Evolutionary conservation across 2,797 vertebrate species (phyloP), one percentile per base, ranked within the genome.

Genomic region (Sylvia borin): DNA sequence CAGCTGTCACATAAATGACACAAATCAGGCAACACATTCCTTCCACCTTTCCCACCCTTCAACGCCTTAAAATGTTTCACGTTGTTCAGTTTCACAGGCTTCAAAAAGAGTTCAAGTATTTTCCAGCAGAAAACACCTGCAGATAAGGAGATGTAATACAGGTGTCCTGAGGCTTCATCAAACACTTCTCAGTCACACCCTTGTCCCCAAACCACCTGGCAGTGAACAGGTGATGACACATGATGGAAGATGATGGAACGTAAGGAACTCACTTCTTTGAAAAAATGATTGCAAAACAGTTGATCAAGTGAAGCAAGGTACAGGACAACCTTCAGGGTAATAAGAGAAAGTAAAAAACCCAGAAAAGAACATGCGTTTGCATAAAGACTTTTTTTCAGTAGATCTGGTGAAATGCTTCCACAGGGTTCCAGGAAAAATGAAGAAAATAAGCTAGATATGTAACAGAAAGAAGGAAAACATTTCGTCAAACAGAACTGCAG

Each of bases 11-110:
- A 43, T 14, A 88, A 79, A 38, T 29, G 5, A 57, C 27, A 45
- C 5, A 20, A 88, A 75, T 75, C 36, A 61, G 16, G 27, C 14
- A 45, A 55, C 40, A 55, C 10, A 10, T 86, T 74, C 9, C 32
- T 82, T 16, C 11, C 6, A 9, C 3, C 11, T 20, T 1, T 3
- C 22, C 53, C 21, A 25, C 3, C 4, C 2, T 9, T 4, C 0
- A 7, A 2, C 9, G 13, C 13, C 27, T 77, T 65, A 43, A 71
- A 67, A 43, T 34, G 29, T 65, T 87, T 70, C 43, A 18, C 26
- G 20, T 27, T 1, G 0, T 62, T 82, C 50, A 6, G 4, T 79
- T 92, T 83, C 43, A 78, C 70, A 83, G 34, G 7, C 21, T 62
- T 64, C 34, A 42, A 50, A 60, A 10, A 53, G 24, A 87, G 57